Evolutionary conservation across 2,888 invertebrate genomes (phyloP), one percentile per base, ranked within the genome.

Genomic region (Ennomos quercinarius): DNA sequence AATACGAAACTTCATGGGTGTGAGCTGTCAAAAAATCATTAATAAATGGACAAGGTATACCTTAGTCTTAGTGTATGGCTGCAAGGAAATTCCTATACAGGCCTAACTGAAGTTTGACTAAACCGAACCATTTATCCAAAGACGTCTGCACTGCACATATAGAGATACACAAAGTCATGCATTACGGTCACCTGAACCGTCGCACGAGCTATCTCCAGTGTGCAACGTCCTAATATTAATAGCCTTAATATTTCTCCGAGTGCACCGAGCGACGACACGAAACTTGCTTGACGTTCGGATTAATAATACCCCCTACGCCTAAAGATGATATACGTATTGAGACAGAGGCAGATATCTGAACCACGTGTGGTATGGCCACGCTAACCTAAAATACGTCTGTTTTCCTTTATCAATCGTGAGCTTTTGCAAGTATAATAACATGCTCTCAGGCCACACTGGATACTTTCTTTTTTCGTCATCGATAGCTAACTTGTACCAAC

Each of bases 211-310:
- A 89, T 89, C 89, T 88, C 80, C 72, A 72, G 77, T 81, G 79
- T 83, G 82, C 88, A 86, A 81, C 84, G 85, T 77, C 83, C 81
- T 83, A 86, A 85, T 88, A 89, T 89, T 87, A 86, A 90, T 88
- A 81, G 81, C 83, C 75, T 72, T 84, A 86, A 89, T 89, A 89
- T 87, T 83, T 89, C 87, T 83, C 82, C 68, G 74, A 73, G 74
- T 80, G 77, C 79, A 80, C 77, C 73, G 78, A 77, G 55, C 75
- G 84, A 81, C 81, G 86, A 86, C 84, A 84, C 78, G 80, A 81
- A 80, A 82, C 83, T 81, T 77, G 77, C 80, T 77, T 83, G 85
- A 85, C 84, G 80, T 74, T 73, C 74, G 74, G 77, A 85, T 86
- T 82, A 83, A 84, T 85, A 77, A 73, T 73, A 65, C 71, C 64